Conservation (phyloP, 2,888 invertebrate genomes). For the Hymenopus coronatus region DNA sequence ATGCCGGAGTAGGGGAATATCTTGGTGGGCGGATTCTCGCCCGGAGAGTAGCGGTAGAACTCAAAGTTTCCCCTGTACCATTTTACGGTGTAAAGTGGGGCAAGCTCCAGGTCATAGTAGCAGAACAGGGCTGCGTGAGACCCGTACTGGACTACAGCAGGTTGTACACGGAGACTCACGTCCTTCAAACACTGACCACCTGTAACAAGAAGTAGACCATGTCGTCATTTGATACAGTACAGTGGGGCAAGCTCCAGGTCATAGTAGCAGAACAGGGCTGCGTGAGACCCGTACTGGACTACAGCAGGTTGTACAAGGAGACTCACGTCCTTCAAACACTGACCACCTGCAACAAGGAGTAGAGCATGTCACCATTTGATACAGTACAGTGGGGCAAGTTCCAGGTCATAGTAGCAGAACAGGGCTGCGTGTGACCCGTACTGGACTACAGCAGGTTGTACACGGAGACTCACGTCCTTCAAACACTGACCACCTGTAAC, state of each 20-base stretch:
- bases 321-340: constrained; percentile 67
- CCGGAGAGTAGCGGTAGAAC: constrained; percentile 80
- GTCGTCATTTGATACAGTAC: too few relatives aligned
- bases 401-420: constrained; percentile 66
- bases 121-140: constrained; percentile 69
- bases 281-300: constrained; percentile 66
- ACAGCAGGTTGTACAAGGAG: constrained; percentile 67
- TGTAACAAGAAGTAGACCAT: constrained; percentile 36
- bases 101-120: constrained; percentile 72
- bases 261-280: constrained; percentile 69
- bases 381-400: too few relatives aligned
- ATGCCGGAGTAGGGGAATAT: constrained; percentile 73
- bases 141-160: constrained; percentile 65
- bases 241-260: constrained; percentile 45
- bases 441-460: constrained; percentile 68
- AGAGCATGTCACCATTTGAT: neutral
- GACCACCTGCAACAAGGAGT: constrained; percentile 51
- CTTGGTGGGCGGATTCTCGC: constrained; percentile 66
- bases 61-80: constrained; percentile 83
- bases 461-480: constrained; percentile 66
- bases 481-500: constrained; percentile 61
- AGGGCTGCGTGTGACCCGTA: constrained; percentile 66
- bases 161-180: constrained; percentile 68
- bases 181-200: constrained; percentile 67
- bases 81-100: constrained; percentile 77